A percentile compares a stretch with the other conserved stretches of the same genome.
These are phyloP conservation scores for Nephrotoma appendiculata DNA, from an alignment of 2,888 invertebrate species.

Conservation along the genomic window DNA sequence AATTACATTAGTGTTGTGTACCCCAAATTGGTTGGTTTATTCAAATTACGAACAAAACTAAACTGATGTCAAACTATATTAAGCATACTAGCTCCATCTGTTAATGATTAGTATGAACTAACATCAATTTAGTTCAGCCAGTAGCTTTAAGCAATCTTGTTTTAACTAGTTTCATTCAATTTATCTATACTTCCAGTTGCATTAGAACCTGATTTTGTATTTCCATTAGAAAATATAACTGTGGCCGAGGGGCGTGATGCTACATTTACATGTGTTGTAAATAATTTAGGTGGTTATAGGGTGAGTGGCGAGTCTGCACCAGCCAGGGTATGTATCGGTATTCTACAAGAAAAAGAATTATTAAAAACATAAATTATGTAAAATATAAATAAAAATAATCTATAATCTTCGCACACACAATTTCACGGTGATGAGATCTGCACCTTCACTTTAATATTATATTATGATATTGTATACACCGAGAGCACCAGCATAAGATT, in stretches of 20 bases:
- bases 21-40: neutral
- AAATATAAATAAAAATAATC: neutral
- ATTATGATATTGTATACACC: neutral
- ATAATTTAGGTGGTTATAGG: constrained; percentile 63
- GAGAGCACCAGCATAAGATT: neutral
- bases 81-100: too few relatives aligned
- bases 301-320: constrained; percentile 81
- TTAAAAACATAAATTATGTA: neutral
- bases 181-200: constrained; percentile 32
- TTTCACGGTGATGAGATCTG: neutral
- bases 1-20: neutral
- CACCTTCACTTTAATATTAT: neutral
- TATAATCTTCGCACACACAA: neutral
- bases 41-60: neutral
- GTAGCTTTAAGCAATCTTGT: too few relatives aligned
- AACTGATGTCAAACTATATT: too few relatives aligned
- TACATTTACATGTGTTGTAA: constrained; percentile 64
- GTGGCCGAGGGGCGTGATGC: constrained; percentile 64
- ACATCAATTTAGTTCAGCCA: too few relatives aligned
- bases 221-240: constrained; percentile 61
- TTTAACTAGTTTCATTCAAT: neutral
- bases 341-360: constrained; percentile 12
- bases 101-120: too few relatives aligned
- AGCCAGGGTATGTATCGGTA: constrained; percentile 70
- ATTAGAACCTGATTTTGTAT: constrained; percentile 60